Conservation (phyloP, 1,140 invertebrate species). For the Drosophila pallidifrons region DNA sequence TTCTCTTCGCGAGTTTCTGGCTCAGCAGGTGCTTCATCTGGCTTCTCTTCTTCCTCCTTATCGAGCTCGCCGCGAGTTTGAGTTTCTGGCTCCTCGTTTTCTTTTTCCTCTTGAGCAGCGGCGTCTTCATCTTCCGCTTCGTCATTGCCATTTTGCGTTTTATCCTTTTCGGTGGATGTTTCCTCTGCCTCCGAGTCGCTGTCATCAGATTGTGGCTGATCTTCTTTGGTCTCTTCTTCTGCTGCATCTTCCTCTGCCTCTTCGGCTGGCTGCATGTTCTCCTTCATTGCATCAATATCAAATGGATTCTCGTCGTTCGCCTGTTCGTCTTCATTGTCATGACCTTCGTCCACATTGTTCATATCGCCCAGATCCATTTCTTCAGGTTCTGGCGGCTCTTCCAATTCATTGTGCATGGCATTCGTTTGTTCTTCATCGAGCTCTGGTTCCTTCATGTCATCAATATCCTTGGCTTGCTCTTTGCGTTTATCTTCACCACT, state of each 20-base stretch:
- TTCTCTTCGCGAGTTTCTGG: slow-evolving; percentile 80
- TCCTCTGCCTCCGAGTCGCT: slow-evolving; percentile 80
- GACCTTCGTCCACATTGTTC: slow-evolving; percentile 92
- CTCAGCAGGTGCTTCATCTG: slow-evolving; percentile 66
- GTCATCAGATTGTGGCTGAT: slow-evolving; percentile 85
- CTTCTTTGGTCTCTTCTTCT: slow-evolving; percentile 85
- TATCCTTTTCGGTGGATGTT: slow-evolving; percentile 71
- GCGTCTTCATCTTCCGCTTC: slow-evolving; percentile 85
- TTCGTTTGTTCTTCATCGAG: slow-evolving; percentile 93
- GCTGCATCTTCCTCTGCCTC: slow-evolving; percentile 82
- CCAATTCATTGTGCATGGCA: slow-evolving; percentile 93
- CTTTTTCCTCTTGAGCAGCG: slow-evolving; percentile 85
- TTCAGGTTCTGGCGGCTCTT: slow-evolving; percentile 91
- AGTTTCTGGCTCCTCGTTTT: slow-evolving; percentile 73
- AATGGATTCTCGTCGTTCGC: slow-evolving; percentile 91
- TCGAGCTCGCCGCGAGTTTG: slow-evolving; percentile 70
- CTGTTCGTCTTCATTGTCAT: slow-evolving; percentile 86
- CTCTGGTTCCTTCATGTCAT: slow-evolving; percentile 90
- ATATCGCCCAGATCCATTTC: slow-evolving; percentile 95
- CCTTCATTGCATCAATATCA: slow-evolving; percentile 92
- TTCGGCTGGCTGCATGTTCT: slow-evolving; percentile 85
- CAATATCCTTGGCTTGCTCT: slow-evolving; percentile 79
- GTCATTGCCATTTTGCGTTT: slow-evolving; percentile 85
- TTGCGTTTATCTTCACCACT: slow-evolving; percentile 74
- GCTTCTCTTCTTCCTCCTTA: slow-evolving; percentile 62